Evolutionary conservation across 2,888 invertebrate genomes (phyloP).

Genomic region (Oscheius onirici): DNA sequence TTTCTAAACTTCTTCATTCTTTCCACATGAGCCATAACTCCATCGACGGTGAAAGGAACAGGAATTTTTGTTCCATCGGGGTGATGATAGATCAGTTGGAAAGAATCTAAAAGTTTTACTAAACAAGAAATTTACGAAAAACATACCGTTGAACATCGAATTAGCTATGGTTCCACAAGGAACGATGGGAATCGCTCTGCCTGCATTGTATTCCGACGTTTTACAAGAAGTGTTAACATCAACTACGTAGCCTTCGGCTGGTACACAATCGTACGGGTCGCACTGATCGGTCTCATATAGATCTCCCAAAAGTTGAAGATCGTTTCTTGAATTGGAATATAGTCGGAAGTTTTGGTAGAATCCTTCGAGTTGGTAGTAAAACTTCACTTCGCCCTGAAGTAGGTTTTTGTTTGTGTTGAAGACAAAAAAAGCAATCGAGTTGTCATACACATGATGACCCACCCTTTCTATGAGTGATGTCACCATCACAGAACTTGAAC

Average conservation of each 20-base stretch:
- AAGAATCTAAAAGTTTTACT: conserved; percentile 32
- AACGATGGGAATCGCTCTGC: conserved; percentile 78
- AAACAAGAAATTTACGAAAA: background rate
- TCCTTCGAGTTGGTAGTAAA: conserved; percentile 95
- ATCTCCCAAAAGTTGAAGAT: conserved; percentile 81
- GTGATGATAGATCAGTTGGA: conserved; percentile 8
- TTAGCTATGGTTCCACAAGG: conserved; percentile 99
- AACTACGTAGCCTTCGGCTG: background rate
- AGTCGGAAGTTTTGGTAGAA: conserved; percentile 98
- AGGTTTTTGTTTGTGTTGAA: no score
- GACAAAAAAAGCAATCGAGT: no score
- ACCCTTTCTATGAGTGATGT: no score
- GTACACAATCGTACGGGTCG: conserved; percentile 45
- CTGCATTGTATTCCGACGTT: background rate
- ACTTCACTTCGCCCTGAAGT: conserved; percentile 82
- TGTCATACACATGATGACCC: no score
- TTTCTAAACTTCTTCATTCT: conserved; percentile 91
- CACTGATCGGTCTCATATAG: conserved; percentile 77
- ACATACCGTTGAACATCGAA: conserved; percentile 90
- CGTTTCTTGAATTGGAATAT: conserved; percentile 91
- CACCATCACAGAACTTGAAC: no score
- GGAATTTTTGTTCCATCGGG: background rate
- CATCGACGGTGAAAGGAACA: conserved; percentile 21
- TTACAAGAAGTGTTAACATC: background rate
- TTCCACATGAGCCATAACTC: conserved; percentile 94